Base-by-base conservation (phyloP, 2,797 vertebrate genomes). In the Lithobates sylvaticus region DNA sequence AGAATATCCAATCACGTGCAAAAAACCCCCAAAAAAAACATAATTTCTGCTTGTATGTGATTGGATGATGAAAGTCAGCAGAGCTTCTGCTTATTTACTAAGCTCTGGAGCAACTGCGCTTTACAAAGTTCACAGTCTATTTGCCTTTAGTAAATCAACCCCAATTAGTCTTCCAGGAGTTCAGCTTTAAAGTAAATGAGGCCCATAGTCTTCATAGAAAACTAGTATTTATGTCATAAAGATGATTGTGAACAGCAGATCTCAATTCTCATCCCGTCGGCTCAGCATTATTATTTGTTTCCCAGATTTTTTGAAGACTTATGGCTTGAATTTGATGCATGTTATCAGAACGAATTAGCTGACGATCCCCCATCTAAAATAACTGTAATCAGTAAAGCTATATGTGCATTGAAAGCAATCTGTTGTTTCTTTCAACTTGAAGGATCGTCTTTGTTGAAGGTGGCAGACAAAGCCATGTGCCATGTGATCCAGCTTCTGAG, bases 401-500 rank as follows among this genome's bases (percentile, higher is more conserved):
- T 89, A 84, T 86, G 86, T 76, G 84, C 72, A 78, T 85, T 78
- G 69, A 86, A 70, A 80, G 86, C 54, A 76, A 88, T 84, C 86
- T 89, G 89, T 89, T 85, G 87, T 88, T 58, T 34, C 75, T 85
- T 86, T 88, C 82, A 76, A 81, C 88, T 88, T 89, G 69, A 70
- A 87, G 86, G 89, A 87, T 5, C n/a, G 88, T 21, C 88, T 90
- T 76, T 88, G 78, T 89, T 68, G 85, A 90, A 91, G 90, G 89
- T 89, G 87, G 72, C 39, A 87, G 81, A 87, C 81, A 87, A 87
- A 87, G 81, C 61, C 80, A 23, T 21, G 26, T 84, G 86, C 74
- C 81, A 91, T 92, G 92, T 93, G 94, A 95, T 94, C 91, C 84
- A 85, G 92, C 92, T 89, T 93, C 92, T 93, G 94, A 94, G 91